phyloP scores from a whole-genome alignment of 1,140 invertebrate genomes.

The Nixonia krombeini region DNA sequence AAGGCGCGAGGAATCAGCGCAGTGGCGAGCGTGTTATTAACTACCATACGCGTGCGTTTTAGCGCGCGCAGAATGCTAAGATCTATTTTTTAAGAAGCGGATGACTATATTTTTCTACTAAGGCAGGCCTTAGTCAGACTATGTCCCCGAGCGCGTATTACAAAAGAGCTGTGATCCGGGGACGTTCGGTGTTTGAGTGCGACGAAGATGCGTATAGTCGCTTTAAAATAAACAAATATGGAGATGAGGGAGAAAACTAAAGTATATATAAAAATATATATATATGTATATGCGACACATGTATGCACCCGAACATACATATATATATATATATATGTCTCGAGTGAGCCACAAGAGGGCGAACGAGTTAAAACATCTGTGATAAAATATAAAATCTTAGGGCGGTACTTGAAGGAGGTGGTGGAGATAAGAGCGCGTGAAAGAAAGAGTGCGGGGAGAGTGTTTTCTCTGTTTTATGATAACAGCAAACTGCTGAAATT shows the following conservation, averaged over 20 bases:
- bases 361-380: conserved; percentile 69
- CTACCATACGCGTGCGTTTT: conserved; percentile 51
- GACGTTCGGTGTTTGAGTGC: not conserved
- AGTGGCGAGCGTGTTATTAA: conserved; percentile 29
- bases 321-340: conserved; percentile 33
- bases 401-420: conserved; percentile 53
- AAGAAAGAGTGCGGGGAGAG: conserved; percentile 31
- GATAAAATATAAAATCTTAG: conserved; percentile 67
- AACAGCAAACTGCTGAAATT: conserved; percentile 26
- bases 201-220: not conserved
- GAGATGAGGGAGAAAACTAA: conserved; percentile 23
- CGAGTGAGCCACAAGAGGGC: conserved; percentile 30
- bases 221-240: conserved; percentile 8
- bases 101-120: conserved; percentile 71
- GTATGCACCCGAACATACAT: conserved; percentile 21
- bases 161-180: conserved; percentile 28
- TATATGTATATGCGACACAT: conserved; percentile 26
- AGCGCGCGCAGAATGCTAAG: conserved; percentile 64
- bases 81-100: conserved; percentile 72
- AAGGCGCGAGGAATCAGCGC: conserved; percentile 10
- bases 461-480: conserved; percentile 11
- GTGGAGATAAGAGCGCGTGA: conserved; percentile 18
- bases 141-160: conserved; percentile 25
- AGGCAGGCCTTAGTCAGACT: conserved; percentile 69
- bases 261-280: conserved; percentile 35